These are phyloP conservation scores for Chiridota heheva DNA, from an alignment of 35 echinoderm and acorn worm genomes.

Conservation along the genomic window DNA sequence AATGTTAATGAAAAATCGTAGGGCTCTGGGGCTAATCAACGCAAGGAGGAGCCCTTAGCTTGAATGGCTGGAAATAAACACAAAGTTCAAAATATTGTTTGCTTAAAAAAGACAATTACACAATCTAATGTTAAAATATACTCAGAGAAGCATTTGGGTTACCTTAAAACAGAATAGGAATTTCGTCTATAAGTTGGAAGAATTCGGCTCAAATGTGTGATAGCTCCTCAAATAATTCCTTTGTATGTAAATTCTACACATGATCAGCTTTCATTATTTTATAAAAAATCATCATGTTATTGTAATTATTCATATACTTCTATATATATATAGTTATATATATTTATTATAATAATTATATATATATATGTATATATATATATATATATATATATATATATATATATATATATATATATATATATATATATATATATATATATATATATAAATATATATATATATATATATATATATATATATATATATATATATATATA, in stretches of 20 bases:
- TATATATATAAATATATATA: slow-evolving; percentile 20
- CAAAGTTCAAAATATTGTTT: too few species aligned
- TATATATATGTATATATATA: background rate
- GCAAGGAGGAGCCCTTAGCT: too few species aligned
- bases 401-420: background rate
- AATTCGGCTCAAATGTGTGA: too few species aligned
- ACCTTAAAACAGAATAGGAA: too few species aligned
- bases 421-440: background rate
- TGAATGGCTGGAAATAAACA: too few species aligned
- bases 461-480: background rate
- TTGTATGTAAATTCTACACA: background rate
- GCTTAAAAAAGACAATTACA: too few species aligned
- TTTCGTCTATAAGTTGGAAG: too few species aligned
- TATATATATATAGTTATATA: background rate
- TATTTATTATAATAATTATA: background rate
- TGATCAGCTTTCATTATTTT: background rate
- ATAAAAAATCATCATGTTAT: background rate
- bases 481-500: background rate
- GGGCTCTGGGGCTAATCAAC: too few species aligned
- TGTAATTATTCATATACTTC: background rate
- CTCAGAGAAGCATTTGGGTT: too few species aligned
- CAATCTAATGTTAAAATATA: too few species aligned
- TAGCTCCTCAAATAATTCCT: too few species aligned
- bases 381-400: background rate
- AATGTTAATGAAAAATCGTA: too few species aligned